Base-by-base conservation (phyloP, 92 coral and sea anemone genomes). In the Paragorgia papillata region DNA sequence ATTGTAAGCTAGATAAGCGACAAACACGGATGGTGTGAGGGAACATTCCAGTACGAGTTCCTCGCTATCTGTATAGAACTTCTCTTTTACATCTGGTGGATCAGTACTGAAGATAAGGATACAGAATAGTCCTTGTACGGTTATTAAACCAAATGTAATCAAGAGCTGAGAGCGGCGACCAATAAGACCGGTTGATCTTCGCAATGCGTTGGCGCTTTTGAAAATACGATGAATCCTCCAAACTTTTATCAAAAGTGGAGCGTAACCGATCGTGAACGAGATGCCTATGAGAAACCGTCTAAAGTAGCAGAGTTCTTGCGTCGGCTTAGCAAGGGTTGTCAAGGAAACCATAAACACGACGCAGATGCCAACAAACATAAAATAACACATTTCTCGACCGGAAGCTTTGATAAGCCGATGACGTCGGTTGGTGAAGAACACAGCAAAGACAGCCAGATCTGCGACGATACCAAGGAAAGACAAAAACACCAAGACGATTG, bases 341-440 rank as follows among this genome's bases (percentile, higher is more conserved):
- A 89, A 56, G 13, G 92, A 84, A 9, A 90, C 86, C 33, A 75
- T 27, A 66, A 89, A 95, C 56, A 96, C 89, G 13, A 84, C 57
- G 0, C 84, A 15, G 27, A 95, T 89, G n/a, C 99, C 99, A 7
- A 79, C 7, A 30, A 85, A 69, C 51, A 95, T 74, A 17, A 95
- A 80, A n/a, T 48, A 75, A 33, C 86, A 82, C 66, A 83, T 53
- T 19, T 83, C 86, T 28, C 75, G 57, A 29, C 86, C 76, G 7
- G 82, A 55, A 0, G 86, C 86, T 27, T 83, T 83, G 19, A 83
- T 54, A 17, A 83, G 70, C 44, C 39, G 82, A 27, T 75, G 66
- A 12, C 80, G 75, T 19, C 90, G 66, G 43, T 79, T 58, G 43
- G 81, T 44, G 65, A 91, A 84, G 69, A 95, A 89, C 21, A 66